Base-by-base conservation (phyloP, 2,797 vertebrate species). In the Lacerta viridis region DNA sequence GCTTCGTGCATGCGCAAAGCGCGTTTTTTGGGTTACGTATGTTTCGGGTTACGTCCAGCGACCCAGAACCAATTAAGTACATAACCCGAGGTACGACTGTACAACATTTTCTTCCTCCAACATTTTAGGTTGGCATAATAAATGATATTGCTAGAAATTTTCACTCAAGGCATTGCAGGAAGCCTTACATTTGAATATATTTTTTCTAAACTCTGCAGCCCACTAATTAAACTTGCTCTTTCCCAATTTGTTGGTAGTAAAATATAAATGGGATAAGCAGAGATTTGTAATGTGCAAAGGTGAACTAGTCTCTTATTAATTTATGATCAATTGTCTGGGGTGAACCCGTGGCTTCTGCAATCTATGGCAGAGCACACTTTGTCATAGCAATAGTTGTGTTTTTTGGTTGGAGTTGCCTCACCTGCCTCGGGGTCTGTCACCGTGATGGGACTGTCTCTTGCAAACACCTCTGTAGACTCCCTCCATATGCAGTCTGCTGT, bases 391-490 rank as follows among this genome's bases (percentile, higher is more conserved):
- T 97, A 98, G 90, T 97, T 99, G 97, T 96, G 96, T 96, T 99
- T 99, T 97, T 99, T 99, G 90, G 98, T 99, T 20, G 98, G 98
- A 3, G 98, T 98, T 9, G 98, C 98, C 95, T 99, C 99, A 1
- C 85, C 95, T 81, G 97, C 97, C 88, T 99, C 99, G 1, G 98
- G 97, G 94, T 99, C 99, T 0, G 97, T 98, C 92, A 99, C 98
- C 1, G 99, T 99, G 94, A 99, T 98, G 50, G 99, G 99, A 89
- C 99, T 99, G 95, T 99, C 99, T 95, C 99, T 98, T 36, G 99
- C 99, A 95, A 99, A 99, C 72, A 99, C 99, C 94, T 99, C 99
- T 0, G 99, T 99, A 1, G 99, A 99, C 94, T 99, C 99, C 92
- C 99, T 98, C 99, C 99, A 99, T 80, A 97, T 96, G 95, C 99